A percentile compares a stretch with the other conserved stretches of the same genome.
Conservation (phyloP, 1,140 invertebrate genomes). For the Drepana arcuata region DNA sequence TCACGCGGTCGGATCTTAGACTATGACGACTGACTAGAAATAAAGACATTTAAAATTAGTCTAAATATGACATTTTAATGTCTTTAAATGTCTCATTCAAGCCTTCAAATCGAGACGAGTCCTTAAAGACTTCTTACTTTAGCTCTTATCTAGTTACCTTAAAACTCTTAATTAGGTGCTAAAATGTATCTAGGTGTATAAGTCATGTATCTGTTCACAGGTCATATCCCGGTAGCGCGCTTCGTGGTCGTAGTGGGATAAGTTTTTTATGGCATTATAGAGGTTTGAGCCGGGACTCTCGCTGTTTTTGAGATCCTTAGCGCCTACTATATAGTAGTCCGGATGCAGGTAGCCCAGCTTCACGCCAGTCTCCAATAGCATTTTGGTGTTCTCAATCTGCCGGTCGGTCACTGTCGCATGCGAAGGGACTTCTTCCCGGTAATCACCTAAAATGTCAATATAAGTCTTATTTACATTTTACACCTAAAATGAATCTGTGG, state of each 20-base stretch:
- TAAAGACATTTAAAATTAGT: no score
- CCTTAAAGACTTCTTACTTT: no score
- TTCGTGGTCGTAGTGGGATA: conserved; percentile 32
- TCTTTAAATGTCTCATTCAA: no score
- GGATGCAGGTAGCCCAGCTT: conserved; percentile 27
- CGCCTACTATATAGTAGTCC: conserved; percentile 36
- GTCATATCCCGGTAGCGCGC: conserved; percentile 19
- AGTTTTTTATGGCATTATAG: conserved; percentile 27
- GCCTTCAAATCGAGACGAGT: no score
- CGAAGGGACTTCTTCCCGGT: conserved; percentile 29
- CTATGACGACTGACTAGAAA: no score
- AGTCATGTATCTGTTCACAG: conserved; percentile 37
- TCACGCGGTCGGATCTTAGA: no score
- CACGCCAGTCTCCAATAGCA: conserved; percentile 38
- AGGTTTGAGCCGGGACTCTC: conserved; percentile 44
- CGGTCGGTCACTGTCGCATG: conserved; percentile 29
- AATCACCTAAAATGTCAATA: conserved; percentile 37
- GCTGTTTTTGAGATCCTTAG: conserved; percentile 29
- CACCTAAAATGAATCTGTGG: not conserved
- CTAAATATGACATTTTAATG: no score
- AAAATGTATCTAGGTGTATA: no score
- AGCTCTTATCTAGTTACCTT: no score
- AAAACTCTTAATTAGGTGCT: no score
- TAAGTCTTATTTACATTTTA: not conserved
- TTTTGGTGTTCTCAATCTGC: conserved; percentile 26